These are phyloP conservation scores for Lapara coniferarum DNA, from an alignment of 2,888 invertebrate species.

Conservation along the genomic window DNA sequence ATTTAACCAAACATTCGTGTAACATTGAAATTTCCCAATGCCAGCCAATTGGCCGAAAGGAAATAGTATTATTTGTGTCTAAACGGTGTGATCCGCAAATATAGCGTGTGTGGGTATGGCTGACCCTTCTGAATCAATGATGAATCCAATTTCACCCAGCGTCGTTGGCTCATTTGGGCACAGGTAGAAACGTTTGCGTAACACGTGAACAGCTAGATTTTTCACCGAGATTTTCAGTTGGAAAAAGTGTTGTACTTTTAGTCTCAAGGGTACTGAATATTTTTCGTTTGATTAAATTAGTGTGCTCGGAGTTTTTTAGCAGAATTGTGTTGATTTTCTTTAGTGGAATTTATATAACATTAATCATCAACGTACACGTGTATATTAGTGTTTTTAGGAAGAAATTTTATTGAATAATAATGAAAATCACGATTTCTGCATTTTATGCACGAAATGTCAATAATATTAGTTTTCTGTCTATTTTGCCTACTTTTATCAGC, in stretches of 20 bases:
- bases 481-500: too few relatives aligned
- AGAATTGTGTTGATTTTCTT: too few relatives aligned
- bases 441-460: too few relatives aligned
- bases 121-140: constrained; percentile 75
- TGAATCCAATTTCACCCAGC: constrained; percentile 65
- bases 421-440: too few relatives aligned
- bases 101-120: constrained; percentile 50
- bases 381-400: too few relatives aligned
- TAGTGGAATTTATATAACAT: neutral
- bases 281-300: constrained; percentile 10
- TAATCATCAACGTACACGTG: too few relatives aligned
- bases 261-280: neutral
- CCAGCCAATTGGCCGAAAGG: constrained; percentile 25
- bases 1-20: constrained; percentile 17
- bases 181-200: constrained; percentile 61
- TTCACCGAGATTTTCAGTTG: constrained; percentile 49
- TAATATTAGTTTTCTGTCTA: too few relatives aligned
- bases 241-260: constrained; percentile 8
- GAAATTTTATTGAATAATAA: too few relatives aligned
- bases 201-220: constrained; percentile 54
- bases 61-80: constrained; percentile 45
- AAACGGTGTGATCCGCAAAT: constrained; percentile 52
- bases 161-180: constrained; percentile 54
- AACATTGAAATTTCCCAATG: constrained; percentile 26
- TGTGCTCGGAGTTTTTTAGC: neutral